Conservation (phyloP, 1,140 invertebrate genomes). For the Zaprionus inermis region DNA sequence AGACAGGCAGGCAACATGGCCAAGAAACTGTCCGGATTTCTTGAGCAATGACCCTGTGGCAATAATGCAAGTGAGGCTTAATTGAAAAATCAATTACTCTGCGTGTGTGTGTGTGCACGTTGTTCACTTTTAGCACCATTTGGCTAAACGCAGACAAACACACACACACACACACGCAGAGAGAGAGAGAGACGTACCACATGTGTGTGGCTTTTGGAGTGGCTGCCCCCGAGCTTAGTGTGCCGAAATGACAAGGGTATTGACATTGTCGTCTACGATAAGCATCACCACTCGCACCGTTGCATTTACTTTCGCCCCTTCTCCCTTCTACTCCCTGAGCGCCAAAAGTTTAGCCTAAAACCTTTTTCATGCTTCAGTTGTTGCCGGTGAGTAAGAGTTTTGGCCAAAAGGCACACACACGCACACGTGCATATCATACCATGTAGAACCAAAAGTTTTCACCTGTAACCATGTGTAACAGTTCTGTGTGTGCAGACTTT, state of each 20-base stretch:
- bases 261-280: constrained; percentile 70
- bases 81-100: constrained; percentile 75
- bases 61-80: constrained; percentile 51
- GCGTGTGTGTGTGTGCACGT: not conserved
- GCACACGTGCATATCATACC: constrained; percentile 45
- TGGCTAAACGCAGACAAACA: constrained; percentile 22
- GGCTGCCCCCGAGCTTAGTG: constrained; percentile 28
- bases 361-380: constrained; percentile 75
- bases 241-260: constrained; percentile 72
- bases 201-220: constrained; percentile 17
- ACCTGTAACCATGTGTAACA: constrained; percentile 43
- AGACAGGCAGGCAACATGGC: not conserved
- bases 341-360: constrained; percentile 67
- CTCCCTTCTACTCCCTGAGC: not conserved
- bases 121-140: constrained; percentile 52
- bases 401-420: constrained; percentile 44
- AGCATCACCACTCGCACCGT: constrained; percentile 54
- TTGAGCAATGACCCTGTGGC: constrained; percentile 29
- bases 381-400: constrained; percentile 21
- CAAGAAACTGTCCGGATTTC: constrained; percentile 33
- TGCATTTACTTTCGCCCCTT: constrained; percentile 40
- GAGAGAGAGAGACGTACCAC: not conserved
- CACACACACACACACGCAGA: not conserved
- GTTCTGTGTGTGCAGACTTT: constrained; percentile 53
- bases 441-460: constrained; percentile 53